Percentiles rank a stretch among this genome's conserved stretches.
phyloP scores from a whole-genome alignment of 2,888 invertebrate species.

The Pterostichus madidus region DNA sequence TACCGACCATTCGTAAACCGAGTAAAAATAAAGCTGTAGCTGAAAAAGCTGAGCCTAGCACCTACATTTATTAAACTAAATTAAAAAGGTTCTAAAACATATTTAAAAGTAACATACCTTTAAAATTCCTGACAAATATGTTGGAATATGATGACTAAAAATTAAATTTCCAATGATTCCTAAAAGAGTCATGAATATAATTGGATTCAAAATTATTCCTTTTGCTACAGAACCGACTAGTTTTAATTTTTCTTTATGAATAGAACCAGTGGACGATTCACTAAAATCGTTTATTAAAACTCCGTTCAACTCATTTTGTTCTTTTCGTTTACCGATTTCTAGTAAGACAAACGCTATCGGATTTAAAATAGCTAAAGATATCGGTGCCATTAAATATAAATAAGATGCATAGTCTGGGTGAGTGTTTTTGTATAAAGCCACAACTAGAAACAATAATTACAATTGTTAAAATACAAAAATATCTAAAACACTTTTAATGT shows the following conservation, averaged over 20 bases:
- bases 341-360: constrained; percentile 94
- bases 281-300: constrained; percentile 56
- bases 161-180: constrained; percentile 92
- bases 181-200: constrained; percentile 94
- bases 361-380: constrained; percentile 94
- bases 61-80: constrained; percentile 76
- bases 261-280: constrained; percentile 32
- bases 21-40: constrained; percentile 94
- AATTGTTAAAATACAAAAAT: background rate
- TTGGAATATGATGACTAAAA: constrained; percentile 89
- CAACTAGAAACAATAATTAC: constrained; percentile 80
- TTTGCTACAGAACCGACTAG: constrained; percentile 78
- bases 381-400: constrained; percentile 95
- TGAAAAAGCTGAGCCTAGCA: constrained; percentile 93
- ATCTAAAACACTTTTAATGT: constrained; percentile 33
- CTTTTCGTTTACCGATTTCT: constrained; percentile 84
- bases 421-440: constrained; percentile 89
- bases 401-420: constrained; percentile 96
- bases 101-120: constrained; percentile 79
- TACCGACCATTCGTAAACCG: constrained; percentile 95
- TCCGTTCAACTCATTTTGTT: constrained; percentile 76
- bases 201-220: constrained; percentile 91
- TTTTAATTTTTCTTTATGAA: constrained; percentile 70
- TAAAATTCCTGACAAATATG: constrained; percentile 86
- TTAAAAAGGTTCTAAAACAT: constrained; percentile 54